Evolutionary conservation across 2,797 vertebrate genomes (phyloP).

Genomic region (Psittacula echo): DNA sequence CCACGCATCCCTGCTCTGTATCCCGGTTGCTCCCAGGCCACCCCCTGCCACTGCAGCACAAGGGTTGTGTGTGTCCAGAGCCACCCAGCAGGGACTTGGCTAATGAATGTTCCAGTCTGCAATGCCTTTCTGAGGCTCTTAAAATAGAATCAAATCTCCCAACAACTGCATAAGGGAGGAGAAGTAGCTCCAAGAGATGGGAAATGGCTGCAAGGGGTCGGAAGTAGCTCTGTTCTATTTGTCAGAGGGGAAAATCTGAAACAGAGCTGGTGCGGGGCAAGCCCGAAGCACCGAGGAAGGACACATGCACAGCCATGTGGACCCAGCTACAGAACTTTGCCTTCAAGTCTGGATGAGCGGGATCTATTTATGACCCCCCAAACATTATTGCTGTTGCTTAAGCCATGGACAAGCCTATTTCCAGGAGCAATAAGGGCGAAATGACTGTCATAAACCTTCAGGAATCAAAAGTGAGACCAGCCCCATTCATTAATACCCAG

Average conservation of each 20-base stretch:
- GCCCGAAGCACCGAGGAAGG: not conserved
- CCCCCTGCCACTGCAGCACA: fast-evolving
- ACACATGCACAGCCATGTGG: too few species aligned
- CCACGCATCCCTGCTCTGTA: not conserved
- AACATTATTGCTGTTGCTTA: not conserved
- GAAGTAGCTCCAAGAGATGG: not conserved
- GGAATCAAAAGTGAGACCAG: conserved; percentile 74
- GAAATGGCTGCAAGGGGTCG: not conserved
- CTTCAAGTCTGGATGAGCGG: not conserved
- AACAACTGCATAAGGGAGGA: not conserved
- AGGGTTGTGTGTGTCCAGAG: not conserved
- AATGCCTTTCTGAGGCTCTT: not conserved
- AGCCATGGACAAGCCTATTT: conserved; percentile 1
- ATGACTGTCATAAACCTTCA: conserved; percentile 55
- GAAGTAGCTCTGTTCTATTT: fast-evolving
- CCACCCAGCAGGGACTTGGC: not conserved
- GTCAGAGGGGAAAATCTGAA: not conserved
- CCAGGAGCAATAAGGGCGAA: conserved; percentile 60
- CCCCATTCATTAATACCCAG: conserved; percentile 76
- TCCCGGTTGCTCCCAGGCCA: not conserved
- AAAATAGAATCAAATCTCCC: not conserved
- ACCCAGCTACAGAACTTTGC: not conserved
- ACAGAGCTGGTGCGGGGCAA: not conserved
- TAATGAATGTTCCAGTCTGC: fast-evolving
- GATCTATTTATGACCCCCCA: not conserved